Evolutionary conservation across 2,888 invertebrate species (phyloP).

Genomic region (Epinotia brunnichana): DNA sequence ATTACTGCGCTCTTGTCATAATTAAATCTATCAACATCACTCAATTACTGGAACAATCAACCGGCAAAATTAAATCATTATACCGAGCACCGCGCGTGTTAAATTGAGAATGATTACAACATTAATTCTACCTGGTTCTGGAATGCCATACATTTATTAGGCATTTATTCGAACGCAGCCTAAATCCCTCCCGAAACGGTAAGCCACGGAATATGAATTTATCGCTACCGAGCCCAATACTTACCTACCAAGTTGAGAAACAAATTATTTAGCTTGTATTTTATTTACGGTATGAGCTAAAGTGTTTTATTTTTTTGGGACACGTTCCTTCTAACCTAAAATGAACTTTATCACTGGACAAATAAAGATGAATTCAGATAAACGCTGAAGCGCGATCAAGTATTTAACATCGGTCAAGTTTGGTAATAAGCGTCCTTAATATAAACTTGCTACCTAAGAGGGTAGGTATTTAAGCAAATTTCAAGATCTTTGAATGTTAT

Average conservation of each 20-base stretch:
- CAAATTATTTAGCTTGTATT: constrained; percentile 45
- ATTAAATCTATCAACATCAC: constrained; percentile 26
- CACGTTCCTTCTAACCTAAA: background rate
- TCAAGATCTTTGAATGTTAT: constrained; percentile 19
- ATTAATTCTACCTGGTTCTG: constrained; percentile 11
- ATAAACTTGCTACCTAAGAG: constrained; percentile 20
- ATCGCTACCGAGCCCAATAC: constrained; percentile 42
- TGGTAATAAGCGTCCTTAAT: constrained; percentile 24
- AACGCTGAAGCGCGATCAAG: background rate
- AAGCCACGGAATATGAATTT: constrained; percentile 47
- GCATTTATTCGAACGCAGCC: constrained; percentile 30
- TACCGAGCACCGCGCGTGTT: constrained; percentile 4
- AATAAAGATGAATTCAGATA: constrained; percentile 6
- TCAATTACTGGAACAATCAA: constrained; percentile 5
- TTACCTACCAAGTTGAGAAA: constrained; percentile 41
- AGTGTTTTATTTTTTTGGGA: constrained; percentile 31
- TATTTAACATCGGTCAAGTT: constrained; percentile 35
- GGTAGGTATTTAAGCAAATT: constrained; percentile 32
- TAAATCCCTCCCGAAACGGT: constrained; percentile 34
- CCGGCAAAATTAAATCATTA: constrained; percentile 21
- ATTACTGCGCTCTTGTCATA: constrained; percentile 18
- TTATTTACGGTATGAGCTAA: constrained; percentile 41
- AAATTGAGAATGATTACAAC: constrained; percentile 38
- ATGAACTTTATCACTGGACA: background rate
- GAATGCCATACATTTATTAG: constrained; percentile 38